Conservation (phyloP, 2,797 vertebrate species). For the Enteromius anoplus region DNA sequence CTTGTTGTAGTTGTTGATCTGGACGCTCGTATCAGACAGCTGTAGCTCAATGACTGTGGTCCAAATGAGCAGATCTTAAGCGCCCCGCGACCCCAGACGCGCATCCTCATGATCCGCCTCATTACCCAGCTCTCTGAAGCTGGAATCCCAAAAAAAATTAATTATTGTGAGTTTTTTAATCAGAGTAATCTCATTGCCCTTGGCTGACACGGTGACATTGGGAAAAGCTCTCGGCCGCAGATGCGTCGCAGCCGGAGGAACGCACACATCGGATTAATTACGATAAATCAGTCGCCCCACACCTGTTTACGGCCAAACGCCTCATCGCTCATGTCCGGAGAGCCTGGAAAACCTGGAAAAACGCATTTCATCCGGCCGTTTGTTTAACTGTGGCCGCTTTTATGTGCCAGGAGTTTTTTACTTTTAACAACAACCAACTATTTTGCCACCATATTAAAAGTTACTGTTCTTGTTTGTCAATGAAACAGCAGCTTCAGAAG, state of each 20-base stretch:
- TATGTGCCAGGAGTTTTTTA: not conserved
- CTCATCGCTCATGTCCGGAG: conserved; percentile 14
- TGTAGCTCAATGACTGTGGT: conserved; percentile 15
- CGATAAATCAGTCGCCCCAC: conserved; percentile 73
- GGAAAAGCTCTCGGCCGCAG: conserved; percentile 72
- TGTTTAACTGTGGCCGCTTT: not conserved
- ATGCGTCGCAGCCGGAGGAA: conserved; percentile 68
- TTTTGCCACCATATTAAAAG: not conserved
- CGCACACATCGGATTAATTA: conserved; percentile 77
- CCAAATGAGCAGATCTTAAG: conserved; percentile 21
- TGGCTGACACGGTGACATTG: conserved; percentile 62
- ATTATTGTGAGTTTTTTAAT: conserved; percentile 28
- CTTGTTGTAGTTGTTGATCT: conserved; percentile 26
- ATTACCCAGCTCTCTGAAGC: not conserved
- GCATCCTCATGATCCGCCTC: conserved; percentile 8
- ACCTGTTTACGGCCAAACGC: conserved; percentile 63
- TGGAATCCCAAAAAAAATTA: not conserved
- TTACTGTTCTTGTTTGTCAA: not conserved
- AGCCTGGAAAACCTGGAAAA: not conserved
- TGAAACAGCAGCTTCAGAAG: not conserved
- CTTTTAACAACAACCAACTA: not conserved
- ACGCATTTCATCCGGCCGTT: not conserved
- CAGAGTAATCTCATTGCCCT: conserved; percentile 72
- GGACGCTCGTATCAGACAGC: conserved; percentile 21
- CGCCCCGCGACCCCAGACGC: not conserved